Percentiles rank a stretch among this genome's conserved stretches.
phyloP scores from a whole-genome alignment of 37 sponge, comb jelly and placozoan species.

The Aplysina aerophoba region DNA sequence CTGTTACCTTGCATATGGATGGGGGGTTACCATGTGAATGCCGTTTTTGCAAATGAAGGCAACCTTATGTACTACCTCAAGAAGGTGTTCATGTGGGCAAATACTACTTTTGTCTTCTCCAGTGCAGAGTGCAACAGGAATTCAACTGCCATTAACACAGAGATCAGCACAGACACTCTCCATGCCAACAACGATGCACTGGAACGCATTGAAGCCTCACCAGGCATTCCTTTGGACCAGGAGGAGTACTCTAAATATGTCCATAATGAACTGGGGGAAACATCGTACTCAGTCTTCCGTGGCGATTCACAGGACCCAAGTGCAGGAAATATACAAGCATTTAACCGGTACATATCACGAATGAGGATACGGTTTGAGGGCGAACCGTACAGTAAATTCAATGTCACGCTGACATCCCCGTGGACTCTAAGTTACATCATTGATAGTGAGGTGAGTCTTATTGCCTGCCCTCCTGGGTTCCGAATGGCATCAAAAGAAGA shows the following conservation, averaged over 20 bases:
- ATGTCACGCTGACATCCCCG: neutral
- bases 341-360: neutral
- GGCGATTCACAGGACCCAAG: neutral
- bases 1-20: neutral
- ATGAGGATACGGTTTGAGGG: slow-evolving; percentile 1
- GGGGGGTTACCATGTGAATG: neutral
- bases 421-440: neutral
- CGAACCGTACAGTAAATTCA: neutral
- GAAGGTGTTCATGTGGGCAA: neutral
- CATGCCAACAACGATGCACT: neutral
- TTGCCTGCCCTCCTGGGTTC: slow-evolving; percentile 7
- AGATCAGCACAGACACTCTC: slow-evolving; percentile 1
- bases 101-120: no score
- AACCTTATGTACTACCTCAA: neutral
- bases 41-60: no score
- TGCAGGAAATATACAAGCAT: neutral
- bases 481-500: no score
- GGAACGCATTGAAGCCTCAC: no score
- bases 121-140: neutral
- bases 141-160: neutral
- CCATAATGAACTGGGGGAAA: neutral
- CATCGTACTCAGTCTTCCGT: neutral
- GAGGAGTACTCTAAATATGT: neutral
- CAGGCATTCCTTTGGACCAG: no score
- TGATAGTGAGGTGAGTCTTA: neutral